Evolutionary conservation across 2,888 invertebrate genomes (phyloP), one percentile per base, ranked within the genome.

Genomic region (Drosophila demipolita): DNA sequence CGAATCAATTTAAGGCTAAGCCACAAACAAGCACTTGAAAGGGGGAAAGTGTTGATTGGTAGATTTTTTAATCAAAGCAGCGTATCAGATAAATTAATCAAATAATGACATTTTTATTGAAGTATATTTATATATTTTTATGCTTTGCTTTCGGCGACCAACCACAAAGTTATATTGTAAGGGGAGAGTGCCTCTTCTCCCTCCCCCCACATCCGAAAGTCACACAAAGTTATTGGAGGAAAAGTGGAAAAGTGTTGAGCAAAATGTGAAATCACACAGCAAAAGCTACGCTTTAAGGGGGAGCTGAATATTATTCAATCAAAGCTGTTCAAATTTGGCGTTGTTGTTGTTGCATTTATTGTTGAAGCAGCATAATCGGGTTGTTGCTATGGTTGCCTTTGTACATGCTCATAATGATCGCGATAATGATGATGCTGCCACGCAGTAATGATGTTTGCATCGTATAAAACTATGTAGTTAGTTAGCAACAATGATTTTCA

Each of bases 231-330:
- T 38, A 35, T 35, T 71, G n/a, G 48, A 11, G 62, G 59, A 62
- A 77, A 66, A 54, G 15, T 48, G 33, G 23, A 45, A 75, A 64
- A 60, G 59, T 45, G 53, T 40, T 55, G 65, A 59, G 49, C 48
- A 54, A 78, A 78, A 59, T 69, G 58, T 32, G 64, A 65, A 77
- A 75, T 70, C 59, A 20, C 64, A 3, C 53, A 57, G 70, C 66
- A 32, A 48, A 82, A 60, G 63, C 73, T 38, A 49, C 40, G 49
- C 54, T 49, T 57, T 32, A 38, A 40, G 52, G 42, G 38, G 38
- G 59, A 52, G 67, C 29, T 68, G 65, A 63, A 89, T 78, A 86
- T 85, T 85, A 90, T 90, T 80, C 88, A 86, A 90, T 88, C 88
- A 90, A 74, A 83, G 90, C 86, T 87, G 75, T 55, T 75, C 74